Conservation (phyloP, 2,797 vertebrate species). For the Cuniculus paca region DNA sequence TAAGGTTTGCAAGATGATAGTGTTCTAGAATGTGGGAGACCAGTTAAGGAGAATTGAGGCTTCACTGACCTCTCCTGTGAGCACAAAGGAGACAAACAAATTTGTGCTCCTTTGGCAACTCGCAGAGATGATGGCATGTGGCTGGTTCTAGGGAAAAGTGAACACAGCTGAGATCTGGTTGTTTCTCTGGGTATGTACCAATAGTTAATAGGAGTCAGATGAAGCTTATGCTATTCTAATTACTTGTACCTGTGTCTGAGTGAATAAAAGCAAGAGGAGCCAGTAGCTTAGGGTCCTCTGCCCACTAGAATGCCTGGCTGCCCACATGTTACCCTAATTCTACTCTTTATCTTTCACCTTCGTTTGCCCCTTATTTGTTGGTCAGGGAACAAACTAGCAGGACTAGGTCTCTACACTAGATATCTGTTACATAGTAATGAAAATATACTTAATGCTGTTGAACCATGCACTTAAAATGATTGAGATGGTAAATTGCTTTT, state of each 20-base stretch:
- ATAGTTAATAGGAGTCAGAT: not conserved
- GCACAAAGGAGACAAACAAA: not conserved
- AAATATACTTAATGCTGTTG: not conserved
- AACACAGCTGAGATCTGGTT: not conserved
- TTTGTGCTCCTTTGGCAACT: not conserved
- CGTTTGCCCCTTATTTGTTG: no score
- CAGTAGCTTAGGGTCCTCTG: no score
- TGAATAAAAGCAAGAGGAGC: no score
- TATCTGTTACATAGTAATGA: not conserved
- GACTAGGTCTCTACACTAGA: not conserved
- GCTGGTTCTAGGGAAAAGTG: not conserved
- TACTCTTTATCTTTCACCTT: no score
- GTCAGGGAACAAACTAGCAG: no score
- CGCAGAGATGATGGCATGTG: not conserved
- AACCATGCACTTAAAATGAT: not conserved
- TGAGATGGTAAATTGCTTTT: conserved; percentile 23
- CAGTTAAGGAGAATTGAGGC: not conserved
- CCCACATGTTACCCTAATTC: no score
- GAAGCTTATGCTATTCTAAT: not conserved
- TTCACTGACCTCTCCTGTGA: not conserved
- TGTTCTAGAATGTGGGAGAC: not conserved
- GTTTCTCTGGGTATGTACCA: not conserved
- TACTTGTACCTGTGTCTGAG: no score
- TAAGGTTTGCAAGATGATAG: conserved; percentile 38
- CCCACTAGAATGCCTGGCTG: no score